Percentiles rank a stretch among this genome's conserved stretches.
phyloP scores from a whole-genome alignment of 92 coral and sea anemone genomes.

The Nematostella vectensis region DNA sequence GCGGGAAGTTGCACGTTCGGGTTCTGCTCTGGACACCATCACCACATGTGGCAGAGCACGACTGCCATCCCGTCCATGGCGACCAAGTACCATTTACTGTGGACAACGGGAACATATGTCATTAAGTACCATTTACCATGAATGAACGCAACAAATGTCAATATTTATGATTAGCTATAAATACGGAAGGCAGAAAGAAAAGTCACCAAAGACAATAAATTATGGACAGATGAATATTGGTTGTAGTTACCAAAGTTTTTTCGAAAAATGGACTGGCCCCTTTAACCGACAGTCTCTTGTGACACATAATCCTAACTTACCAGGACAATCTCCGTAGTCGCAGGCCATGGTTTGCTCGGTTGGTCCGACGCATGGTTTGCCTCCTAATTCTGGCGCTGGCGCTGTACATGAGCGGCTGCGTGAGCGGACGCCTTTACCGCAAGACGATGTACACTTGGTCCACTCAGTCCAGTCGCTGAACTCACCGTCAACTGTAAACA shows the following conservation, averaged over 20 bases:
- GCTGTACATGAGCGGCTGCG: slow-evolving; percentile 64
- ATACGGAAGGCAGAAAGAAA: no score
- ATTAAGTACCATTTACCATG: not conserved
- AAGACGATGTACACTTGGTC: slow-evolving; percentile 69
- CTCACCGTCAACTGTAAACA: slow-evolving; percentile 67
- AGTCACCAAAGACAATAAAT: no score
- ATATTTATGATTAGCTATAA: no score
- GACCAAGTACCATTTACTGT: slow-evolving; percentile 96
- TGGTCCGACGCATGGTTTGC: slow-evolving; percentile 80
- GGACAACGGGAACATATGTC: slow-evolving; percentile 1
- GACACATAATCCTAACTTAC: no score
- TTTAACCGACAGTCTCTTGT: no score
- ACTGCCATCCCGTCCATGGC: slow-evolving; percentile 90
- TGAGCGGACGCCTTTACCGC: slow-evolving; percentile 65
- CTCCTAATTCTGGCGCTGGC: slow-evolving; percentile 79
- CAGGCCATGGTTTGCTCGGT: slow-evolving; percentile 62
- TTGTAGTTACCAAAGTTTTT: no score
- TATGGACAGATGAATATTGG: no score
- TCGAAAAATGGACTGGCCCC: no score
- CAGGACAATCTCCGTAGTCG: slow-evolving; percentile 74
- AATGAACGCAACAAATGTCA: no score
- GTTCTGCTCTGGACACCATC: slow-evolving; percentile 78
- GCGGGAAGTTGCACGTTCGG: slow-evolving; percentile 63
- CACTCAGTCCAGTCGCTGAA: slow-evolving; percentile 88
- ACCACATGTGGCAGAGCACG: slow-evolving; percentile 96